phyloP scores from a whole-genome alignment of 2,113 vertebrate genomes.

The Grammomys surdaster region DNA sequence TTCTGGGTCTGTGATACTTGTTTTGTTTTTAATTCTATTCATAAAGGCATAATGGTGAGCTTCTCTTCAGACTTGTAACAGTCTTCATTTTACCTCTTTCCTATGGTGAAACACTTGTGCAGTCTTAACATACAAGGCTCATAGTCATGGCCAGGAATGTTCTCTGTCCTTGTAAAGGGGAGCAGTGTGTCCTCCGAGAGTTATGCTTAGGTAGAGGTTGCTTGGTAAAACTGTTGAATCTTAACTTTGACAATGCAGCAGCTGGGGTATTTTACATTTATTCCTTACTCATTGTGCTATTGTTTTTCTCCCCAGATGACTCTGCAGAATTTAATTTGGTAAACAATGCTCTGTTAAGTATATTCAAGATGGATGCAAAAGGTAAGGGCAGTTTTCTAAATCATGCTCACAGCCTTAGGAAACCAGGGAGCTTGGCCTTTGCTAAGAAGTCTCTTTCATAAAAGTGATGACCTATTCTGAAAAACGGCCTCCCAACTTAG shows the following conservation, averaged over 20 bases:
- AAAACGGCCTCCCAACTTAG: not conserved
- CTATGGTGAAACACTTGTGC: not conserved
- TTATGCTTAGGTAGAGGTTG: not conserved
- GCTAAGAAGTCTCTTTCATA: slow-evolving; percentile 29
- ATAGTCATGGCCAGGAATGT: not conserved
- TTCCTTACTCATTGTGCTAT: slow-evolving; percentile 22
- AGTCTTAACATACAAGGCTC: not conserved
- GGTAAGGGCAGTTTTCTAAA: slow-evolving; percentile 88
- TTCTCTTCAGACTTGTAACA: slow-evolving; percentile 15
- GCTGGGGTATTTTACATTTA: not conserved
- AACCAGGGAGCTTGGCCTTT: not conserved
- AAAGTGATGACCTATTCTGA: slow-evolving; percentile 19
- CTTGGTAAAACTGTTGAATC: slow-evolving; percentile 29
- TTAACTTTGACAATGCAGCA: slow-evolving; percentile 57
- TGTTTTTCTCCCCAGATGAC: slow-evolving; percentile 91
- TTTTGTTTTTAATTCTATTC: slow-evolving; percentile 54
- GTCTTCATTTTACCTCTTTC: not conserved
- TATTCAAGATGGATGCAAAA: slow-evolving; percentile 99
- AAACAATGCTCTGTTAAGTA: slow-evolving; percentile 94
- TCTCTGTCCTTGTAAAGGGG: not conserved
- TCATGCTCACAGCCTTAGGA: slow-evolving; percentile 21
- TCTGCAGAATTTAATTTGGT: slow-evolving; percentile 90
- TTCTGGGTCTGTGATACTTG: not conserved
- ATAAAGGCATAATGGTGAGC: not conserved
- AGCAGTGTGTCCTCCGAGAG: slow-evolving; percentile 11